A percentile compares a stretch with the other conserved stretches of the same genome.
phyloP scores from a whole-genome alignment of 1,140 invertebrate genomes.

The Temnothorax nylanderi region DNA sequence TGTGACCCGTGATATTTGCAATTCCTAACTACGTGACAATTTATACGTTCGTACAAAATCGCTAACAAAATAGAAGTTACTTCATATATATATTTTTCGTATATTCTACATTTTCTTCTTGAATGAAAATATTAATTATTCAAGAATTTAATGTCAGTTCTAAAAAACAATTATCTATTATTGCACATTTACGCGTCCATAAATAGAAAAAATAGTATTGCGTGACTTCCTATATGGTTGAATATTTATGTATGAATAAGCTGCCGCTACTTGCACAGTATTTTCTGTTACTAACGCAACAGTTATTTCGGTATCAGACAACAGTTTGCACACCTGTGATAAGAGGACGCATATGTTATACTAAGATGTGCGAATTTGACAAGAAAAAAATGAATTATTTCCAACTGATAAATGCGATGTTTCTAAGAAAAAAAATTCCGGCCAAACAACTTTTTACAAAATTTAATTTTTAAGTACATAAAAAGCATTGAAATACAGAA shows the following conservation, averaged over 20 bases:
- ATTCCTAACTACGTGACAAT: not conserved
- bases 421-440: not conserved
- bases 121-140: not conserved
- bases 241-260: conserved; percentile 11
- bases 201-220: not conserved
- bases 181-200: not conserved
- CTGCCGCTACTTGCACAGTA: not conserved
- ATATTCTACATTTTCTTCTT: not conserved
- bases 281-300: not conserved
- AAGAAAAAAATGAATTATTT: conserved; percentile 8
- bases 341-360: conserved; percentile 25
- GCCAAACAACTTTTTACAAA: not conserved
- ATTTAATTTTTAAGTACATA: not conserved
- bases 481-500: not conserved
- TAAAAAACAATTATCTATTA: conserved; percentile 5
- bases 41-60: not conserved
- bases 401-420: not conserved
- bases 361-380: not conserved
- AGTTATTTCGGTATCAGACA: conserved; percentile 47
- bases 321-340: conserved; percentile 46
- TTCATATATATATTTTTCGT: not conserved
- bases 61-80: not conserved
- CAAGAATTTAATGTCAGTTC: not conserved
- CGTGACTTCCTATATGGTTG: not conserved
- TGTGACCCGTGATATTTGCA: not conserved